Evolutionary conservation across 2,888 invertebrate species (phyloP), one percentile per base, ranked within the genome.

Genomic region (Alloscopus bannaensis): DNA sequence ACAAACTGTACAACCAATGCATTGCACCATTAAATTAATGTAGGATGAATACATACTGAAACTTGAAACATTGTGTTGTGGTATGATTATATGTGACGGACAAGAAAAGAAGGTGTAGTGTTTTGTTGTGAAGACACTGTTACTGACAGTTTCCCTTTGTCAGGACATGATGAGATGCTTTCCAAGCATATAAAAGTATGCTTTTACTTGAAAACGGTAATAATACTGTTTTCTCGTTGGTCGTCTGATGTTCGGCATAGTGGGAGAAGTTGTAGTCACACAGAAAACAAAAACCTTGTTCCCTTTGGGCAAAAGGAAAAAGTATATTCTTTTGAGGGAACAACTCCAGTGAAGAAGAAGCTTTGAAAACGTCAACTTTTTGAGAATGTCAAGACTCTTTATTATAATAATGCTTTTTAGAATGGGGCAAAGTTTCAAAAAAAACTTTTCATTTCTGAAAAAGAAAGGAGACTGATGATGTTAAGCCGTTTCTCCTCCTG

Each of bases 401-500:
- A 52, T 62, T 42, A 42, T 62, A 62, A 62, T 62, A 62, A 62
- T 50, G 52, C 29, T 24, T 65, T 28, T 45, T 50, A 47, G 50
- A 66, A 50, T 50, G 66, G 66, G 29, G 50, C 47, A 50, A 50
- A 66, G 66, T 66, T 66, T 50, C 66, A 66, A 66, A 65, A n/a
- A n/a, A 64, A 29, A 50, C 66, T 66, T 66, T 8, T 50, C 31
- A 42, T 40, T 31, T 24, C n/a, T n/a, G n/a, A n/a, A n/a, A n/a
- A n/a, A 31, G 52, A 65, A 47, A 66, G 45, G 31, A 29, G 36
- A 29, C 65, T 65, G 50, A 65, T 29, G 66, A 66, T 50, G 50
- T 31, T 31, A 20, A 20, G 18, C 50, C 50, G 18, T 18, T 8
- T 66, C n/a, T 4, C 4, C 18, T 8, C 50, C 20, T 18, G 55